Evolutionary conservation across 2,888 invertebrate genomes (phyloP), one percentile per base, ranked within the genome.

Genomic region (Sepioteuthis lessoniana): DNA sequence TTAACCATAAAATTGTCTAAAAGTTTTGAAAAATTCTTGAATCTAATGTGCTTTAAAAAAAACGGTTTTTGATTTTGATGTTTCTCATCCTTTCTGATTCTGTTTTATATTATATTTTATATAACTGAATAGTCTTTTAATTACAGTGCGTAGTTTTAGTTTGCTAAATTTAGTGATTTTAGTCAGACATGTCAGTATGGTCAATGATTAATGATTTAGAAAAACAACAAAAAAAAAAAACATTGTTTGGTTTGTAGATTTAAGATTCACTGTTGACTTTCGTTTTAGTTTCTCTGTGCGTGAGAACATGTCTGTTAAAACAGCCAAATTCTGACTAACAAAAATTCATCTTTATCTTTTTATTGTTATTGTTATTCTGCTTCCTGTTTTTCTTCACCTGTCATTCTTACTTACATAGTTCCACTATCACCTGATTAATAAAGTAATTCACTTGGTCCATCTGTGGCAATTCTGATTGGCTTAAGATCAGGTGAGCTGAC

Each of bases 401-500:
- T 76, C 76, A 76, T 76, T n/a, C 31, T 76, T n/a, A n/a, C 76
- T 76, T n/a, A 76, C n/a, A 35, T 76, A n/a, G 16, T 76, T 13
- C 4, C n/a, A 76, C n/a, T 76, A n/a, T 76, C 76, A 76, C 76
- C 76, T 76, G 76, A 76, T 76, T 76, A n/a, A 76, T 76, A 76
- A 25, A 76, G 16, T 16, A 76, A 35, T 76, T 76, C n/a, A 76
- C 19, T 76, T 16, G n/a, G n/a, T 76, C n/a, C 76, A 76, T 76
- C 76, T 76, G 76, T 76, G n/a, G n/a, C 76, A 76, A 19, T 76
- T 76, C 19, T n/a, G 76, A 76, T 76, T 76, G 76, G 76, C 76
- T 76, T 76, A n/a, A n/a, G 76, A n/a, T 76, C 76, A 76, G 76
- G 76, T 76, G 76, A 76, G 76, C 76, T 76, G 76, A 76, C n/a